These are phyloP conservation scores for Microctonus aethiopoides DNA, from an alignment of 2,888 invertebrate genomes.

Conservation along the genomic window DNA sequence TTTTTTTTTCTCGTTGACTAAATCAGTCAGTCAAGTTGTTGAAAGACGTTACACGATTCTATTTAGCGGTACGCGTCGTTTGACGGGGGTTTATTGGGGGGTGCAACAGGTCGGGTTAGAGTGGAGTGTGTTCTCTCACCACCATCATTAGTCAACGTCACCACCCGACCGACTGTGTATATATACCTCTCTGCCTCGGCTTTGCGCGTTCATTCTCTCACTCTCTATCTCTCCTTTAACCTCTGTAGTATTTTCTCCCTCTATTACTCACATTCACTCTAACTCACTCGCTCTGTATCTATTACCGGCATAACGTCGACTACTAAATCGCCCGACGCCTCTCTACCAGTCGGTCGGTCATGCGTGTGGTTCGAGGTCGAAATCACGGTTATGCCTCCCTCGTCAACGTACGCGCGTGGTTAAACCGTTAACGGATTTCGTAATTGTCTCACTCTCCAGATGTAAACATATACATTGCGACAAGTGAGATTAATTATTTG, in stretches of 20 bases:
- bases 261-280: constrained; percentile 32
- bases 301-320: constrained; percentile 57
- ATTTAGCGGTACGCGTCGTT: constrained; percentile 62
- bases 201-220: constrained; percentile 39
- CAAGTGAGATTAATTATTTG: background rate
- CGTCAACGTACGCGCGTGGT: constrained; percentile 5
- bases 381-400: constrained; percentile 39
- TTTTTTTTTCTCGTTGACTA: constrained; percentile 30
- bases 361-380: constrained; percentile 48
- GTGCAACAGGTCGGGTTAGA: constrained; percentile 67
- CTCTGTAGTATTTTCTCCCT: constrained; percentile 33
- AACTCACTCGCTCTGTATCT: constrained; percentile 51
- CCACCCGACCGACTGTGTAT: constrained; percentile 52
- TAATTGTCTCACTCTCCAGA: constrained; percentile 16
- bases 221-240: constrained; percentile 32
- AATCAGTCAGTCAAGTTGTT: constrained; percentile 49
- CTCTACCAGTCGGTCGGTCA: constrained; percentile 51
- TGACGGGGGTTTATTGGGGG: constrained; percentile 63
- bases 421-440: constrained; percentile 20
- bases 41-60: constrained; percentile 61
- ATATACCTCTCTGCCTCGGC: constrained; percentile 39
- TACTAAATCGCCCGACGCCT: constrained; percentile 54
- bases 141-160: constrained; percentile 67
- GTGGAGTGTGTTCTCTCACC: constrained; percentile 66
- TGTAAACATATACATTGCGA: background rate